These are phyloP conservation scores for Cephus runcator DNA, from an alignment of 2,888 invertebrate species.

Conservation along the genomic window DNA sequence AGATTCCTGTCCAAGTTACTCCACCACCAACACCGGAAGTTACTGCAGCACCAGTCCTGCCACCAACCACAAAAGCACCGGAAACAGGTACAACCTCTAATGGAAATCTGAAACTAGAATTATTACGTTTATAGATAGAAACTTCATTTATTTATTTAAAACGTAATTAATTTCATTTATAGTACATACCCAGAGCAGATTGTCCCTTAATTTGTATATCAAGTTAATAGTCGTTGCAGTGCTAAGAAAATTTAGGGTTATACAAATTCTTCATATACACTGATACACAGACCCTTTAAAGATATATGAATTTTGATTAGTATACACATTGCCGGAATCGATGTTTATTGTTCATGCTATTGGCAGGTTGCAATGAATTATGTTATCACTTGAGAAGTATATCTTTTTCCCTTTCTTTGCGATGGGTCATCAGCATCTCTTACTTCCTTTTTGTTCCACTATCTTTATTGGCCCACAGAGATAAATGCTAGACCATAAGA, in stretches of 20 bases:
- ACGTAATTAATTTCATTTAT: too few relatives aligned
- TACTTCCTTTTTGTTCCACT: background rate
- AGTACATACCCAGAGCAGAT: background rate
- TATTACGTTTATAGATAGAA: too few relatives aligned
- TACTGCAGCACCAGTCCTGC: conserved; percentile 12
- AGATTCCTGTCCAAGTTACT: conserved; percentile 8
- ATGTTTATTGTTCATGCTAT: background rate
- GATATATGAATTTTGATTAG: too few relatives aligned
- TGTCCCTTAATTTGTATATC: background rate
- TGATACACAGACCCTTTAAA: too few relatives aligned
- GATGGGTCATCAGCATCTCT: background rate
- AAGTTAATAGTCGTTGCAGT: background rate
- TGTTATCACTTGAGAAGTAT: background rate
- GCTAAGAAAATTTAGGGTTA: background rate
- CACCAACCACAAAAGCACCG: conserved; percentile 12
- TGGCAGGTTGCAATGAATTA: background rate
- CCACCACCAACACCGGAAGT: conserved; percentile 16
- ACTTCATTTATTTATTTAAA: too few relatives aligned
- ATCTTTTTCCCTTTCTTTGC: background rate
- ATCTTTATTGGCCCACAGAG: background rate
- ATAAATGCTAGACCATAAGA: background rate
- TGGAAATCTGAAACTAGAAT: background rate
- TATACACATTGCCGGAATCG: background rate
- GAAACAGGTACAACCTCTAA: conserved; percentile 11
- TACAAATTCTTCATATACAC: background rate